Percentiles rank a stretch among this genome's conserved stretches.
These are phyloP conservation scores for Aculops lycopersici DNA, from an alignment of 1,140 invertebrate species.

Conservation along the genomic window DNA sequence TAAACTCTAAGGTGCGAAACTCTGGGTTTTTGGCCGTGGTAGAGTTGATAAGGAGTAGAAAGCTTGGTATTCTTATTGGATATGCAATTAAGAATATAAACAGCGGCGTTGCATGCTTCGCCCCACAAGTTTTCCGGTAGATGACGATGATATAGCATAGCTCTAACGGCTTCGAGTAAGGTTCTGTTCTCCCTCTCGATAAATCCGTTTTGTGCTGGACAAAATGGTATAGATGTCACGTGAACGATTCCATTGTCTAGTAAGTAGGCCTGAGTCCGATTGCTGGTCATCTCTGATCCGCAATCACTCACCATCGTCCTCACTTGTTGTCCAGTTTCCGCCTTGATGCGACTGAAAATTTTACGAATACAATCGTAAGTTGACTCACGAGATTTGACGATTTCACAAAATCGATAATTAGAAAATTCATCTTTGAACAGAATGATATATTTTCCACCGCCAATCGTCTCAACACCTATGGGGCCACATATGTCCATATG, in stretches of 20 bases:
- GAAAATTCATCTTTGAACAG: neutral
- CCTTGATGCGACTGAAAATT: neutral
- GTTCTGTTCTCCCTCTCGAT: slow-evolving; percentile 18
- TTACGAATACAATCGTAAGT: neutral
- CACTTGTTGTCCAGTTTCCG: neutral
- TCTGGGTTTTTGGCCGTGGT: slow-evolving; percentile 1
- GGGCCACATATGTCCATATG: neutral
- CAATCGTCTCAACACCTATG: neutral
- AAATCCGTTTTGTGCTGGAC: slow-evolving; percentile 20
- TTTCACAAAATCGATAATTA: slow-evolving; percentile 23
- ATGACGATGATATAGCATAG: slow-evolving; percentile 11
- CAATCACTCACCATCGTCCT: neutral
- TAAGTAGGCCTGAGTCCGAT: neutral
- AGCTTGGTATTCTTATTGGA: neutral
- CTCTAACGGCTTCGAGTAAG: slow-evolving; percentile 16
- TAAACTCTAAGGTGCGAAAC: slow-evolving; percentile 5
- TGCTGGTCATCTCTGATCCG: neutral
- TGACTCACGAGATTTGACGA: slow-evolving; percentile 6
- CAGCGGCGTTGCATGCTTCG: slow-evolving; percentile 8
- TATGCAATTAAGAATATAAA: slow-evolving; percentile 9
- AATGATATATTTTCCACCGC: neutral
- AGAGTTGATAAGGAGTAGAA: slow-evolving; percentile 11
- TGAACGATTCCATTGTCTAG: slow-evolving; percentile 10
- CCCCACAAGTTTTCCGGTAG: slow-evolving; percentile 6
- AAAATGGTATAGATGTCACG: slow-evolving; percentile 17